Conservation (phyloP, 2,888 invertebrate species). For the Urechis unicinctus region DNA sequence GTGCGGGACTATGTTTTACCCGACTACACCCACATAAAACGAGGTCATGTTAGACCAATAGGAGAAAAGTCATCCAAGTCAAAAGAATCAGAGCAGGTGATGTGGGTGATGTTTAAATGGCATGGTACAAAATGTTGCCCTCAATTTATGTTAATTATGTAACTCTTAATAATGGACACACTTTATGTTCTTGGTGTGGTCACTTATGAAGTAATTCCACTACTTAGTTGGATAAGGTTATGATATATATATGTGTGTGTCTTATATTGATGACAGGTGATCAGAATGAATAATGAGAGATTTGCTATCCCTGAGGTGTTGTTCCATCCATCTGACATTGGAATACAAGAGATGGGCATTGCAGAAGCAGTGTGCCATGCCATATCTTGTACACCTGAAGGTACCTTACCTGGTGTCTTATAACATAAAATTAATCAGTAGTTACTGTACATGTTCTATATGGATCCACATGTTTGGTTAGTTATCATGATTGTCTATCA, state of each 20-base stretch:
- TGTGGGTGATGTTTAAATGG: not conserved
- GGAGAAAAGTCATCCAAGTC: conserved; percentile 50
- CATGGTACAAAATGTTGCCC: not conserved
- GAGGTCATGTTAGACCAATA: conserved; percentile 65
- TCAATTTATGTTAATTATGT: no score
- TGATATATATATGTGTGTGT: no score
- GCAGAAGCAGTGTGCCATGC: conserved; percentile 78
- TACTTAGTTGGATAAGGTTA: not conserved
- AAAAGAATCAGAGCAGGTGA: conserved; percentile 51
- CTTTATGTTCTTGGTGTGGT: not conserved
- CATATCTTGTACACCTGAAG: conserved; percentile 51
- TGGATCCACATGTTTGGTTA: not conserved
- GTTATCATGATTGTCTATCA: not conserved
- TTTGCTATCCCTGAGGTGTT: conserved; percentile 91
- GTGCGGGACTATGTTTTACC: conserved; percentile 89
- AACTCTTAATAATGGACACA: no score
- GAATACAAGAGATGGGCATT: conserved; percentile 84
- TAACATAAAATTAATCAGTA: no score
- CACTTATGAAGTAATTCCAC: not conserved
- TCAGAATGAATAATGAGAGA: conserved; percentile 85
- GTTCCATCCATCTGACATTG: conserved; percentile 90
- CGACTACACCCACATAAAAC: conserved; percentile 81
- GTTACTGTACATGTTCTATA: conserved; percentile 1
- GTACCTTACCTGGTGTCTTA: no score
- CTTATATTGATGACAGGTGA: conserved; percentile 69